Evolutionary conservation across 1,140 invertebrate species (phyloP).

Genomic region (Saxidomus purpurata): DNA sequence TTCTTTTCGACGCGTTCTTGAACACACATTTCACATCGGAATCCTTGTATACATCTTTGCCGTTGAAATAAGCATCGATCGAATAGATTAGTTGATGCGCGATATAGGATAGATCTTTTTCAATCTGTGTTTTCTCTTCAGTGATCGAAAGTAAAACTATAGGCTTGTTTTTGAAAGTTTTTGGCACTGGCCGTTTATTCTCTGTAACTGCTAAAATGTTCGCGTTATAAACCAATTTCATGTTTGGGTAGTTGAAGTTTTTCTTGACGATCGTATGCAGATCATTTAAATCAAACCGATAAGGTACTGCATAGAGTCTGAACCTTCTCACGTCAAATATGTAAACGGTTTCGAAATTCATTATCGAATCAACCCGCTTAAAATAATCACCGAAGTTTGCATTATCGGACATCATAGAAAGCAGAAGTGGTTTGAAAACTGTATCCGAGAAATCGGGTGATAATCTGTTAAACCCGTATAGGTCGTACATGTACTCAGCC

Average conservation of each 20-base stretch:
- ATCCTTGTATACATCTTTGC: not conserved
- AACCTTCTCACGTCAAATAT: not conserved
- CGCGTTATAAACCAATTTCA: not conserved
- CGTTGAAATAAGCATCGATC: not conserved
- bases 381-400: not conserved
- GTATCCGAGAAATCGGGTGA: not conserved
- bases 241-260: not conserved
- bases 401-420: constrained; percentile 10
- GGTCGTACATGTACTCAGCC: not conserved
- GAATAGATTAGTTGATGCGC: not conserved
- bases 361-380: not conserved
- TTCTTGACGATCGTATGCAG: not conserved
- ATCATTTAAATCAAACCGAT: not conserved
- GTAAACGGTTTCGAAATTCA: not conserved
- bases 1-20: not conserved
- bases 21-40: not conserved
- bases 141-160: not conserved
- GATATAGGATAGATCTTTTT: not conserved
- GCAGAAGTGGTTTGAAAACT: constrained; percentile 1
- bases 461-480: not conserved
- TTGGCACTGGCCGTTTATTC: not conserved
- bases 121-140: not conserved
- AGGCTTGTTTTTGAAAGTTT: not conserved
- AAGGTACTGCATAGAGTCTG: not conserved
- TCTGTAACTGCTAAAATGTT: not conserved